A percentile compares a stretch with the other conserved stretches of the same genome.
These are phyloP conservation scores for Watersipora subatra DNA, from an alignment of 1,140 invertebrate genomes.

Conservation along the genomic window DNA sequence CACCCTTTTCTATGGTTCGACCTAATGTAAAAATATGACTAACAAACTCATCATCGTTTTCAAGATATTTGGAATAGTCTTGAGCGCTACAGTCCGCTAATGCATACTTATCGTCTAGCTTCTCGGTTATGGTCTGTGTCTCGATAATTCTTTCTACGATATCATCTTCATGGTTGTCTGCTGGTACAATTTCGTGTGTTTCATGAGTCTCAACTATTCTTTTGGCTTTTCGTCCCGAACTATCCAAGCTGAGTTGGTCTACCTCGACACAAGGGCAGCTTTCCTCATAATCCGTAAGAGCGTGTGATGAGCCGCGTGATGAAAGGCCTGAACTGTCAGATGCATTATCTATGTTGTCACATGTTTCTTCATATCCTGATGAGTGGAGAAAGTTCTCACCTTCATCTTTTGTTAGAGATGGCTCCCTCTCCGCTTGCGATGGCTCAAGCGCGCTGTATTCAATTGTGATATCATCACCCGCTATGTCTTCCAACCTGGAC, in stretches of 20 bases:
- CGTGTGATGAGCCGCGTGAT: neutral
- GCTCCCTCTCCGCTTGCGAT: no score
- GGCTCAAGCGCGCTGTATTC: no score
- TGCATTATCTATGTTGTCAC: no score
- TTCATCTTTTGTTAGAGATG: no score
- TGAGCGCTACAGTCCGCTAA: neutral
- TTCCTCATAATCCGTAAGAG: neutral
- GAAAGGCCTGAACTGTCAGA: neutral
- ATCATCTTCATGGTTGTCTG: neutral
- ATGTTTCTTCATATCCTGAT: no score
- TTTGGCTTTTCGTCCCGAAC: neutral
- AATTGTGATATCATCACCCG: neutral
- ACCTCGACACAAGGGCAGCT: neutral
- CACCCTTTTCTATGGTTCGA: neutral
- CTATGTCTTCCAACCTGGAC: neutral
- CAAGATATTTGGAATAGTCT: neutral
- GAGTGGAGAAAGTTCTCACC: no score
- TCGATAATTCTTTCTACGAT: neutral
- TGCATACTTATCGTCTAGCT: neutral
- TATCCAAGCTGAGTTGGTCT: neutral
- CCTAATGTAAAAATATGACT: neutral
- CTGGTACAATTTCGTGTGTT: neutral
- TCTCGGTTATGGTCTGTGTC: neutral
- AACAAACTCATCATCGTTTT: constrained; percentile 1
- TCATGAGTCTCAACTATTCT: neutral